Percentiles rank a stretch among this genome's conserved stretches.
phyloP scores from a whole-genome alignment of 2,797 vertebrate genomes.

The Pseudocheirus occidentalis region DNA sequence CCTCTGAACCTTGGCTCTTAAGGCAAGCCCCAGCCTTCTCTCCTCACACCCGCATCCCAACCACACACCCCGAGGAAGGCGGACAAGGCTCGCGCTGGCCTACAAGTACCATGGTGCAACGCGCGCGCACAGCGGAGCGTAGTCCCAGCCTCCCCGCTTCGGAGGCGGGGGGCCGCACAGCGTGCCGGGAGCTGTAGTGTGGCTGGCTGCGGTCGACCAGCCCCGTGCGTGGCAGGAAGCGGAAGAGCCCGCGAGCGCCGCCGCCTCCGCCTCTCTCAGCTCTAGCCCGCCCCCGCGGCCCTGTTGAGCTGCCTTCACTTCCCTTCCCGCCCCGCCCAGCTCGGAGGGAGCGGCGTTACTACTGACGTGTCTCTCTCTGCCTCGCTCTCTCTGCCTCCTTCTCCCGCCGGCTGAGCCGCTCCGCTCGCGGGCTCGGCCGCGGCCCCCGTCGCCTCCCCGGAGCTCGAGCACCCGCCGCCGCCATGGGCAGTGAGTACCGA shows the following conservation, averaged over 20 bases:
- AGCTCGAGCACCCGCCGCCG: slow-evolving; percentile 12
- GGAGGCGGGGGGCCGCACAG: neutral
- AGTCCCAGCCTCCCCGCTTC: neutral
- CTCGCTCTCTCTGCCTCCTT: neutral
- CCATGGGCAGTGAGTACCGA: slow-evolving; percentile 68
- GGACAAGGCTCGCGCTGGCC: neutral
- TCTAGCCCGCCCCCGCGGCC: neutral
- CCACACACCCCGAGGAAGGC: fast-evolving
- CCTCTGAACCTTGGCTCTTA: neutral
- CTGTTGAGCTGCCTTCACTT: neutral
- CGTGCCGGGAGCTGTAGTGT: neutral
- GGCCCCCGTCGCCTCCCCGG: slow-evolving; percentile 57
- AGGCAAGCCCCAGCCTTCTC: neutral
- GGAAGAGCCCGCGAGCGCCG: slow-evolving; percentile 74
- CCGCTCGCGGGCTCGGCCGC: slow-evolving; percentile 24
- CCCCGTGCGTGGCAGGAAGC: slow-evolving; percentile 87
- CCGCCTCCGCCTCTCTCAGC: neutral
- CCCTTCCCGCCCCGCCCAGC: slow-evolving; percentile 10
- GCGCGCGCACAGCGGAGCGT: neutral
- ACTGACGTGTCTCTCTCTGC: slow-evolving; percentile 86
- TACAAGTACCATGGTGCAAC: fast-evolving
- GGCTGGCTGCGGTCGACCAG: fast-evolving
- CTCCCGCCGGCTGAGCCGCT: neutral
- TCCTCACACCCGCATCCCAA: neutral
- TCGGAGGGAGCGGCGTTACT: slow-evolving; percentile 24